Conservation (phyloP, 2,888 invertebrate genomes). For the Fissipunctia ypsillon region DNA sequence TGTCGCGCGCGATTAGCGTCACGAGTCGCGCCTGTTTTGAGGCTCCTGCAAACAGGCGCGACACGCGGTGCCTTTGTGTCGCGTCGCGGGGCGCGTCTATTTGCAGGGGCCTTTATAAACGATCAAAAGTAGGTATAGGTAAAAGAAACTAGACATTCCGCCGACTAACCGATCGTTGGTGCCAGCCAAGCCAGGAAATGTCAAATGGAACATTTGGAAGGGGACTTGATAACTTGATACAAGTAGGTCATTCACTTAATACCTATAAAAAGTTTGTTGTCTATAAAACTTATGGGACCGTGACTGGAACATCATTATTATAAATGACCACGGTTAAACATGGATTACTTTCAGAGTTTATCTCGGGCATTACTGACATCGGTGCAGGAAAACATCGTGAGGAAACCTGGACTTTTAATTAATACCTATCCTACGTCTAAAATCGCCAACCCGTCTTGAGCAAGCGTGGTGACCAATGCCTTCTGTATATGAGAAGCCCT, state of each 20-base stretch:
- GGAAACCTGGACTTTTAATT: background rate
- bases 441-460: background rate
- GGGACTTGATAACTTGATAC: conserved; percentile 12
- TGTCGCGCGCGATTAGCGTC: no score
- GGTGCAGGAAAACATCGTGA: background rate
- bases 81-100: no score
- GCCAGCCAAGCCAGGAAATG: conserved; percentile 41
- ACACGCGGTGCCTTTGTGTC: no score
- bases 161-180: conserved; percentile 20
- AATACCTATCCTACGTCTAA: background rate
- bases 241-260: conserved; percentile 42
- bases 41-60: no score
- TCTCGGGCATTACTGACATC: background rate
- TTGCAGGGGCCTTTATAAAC: no score
- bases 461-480: background rate
- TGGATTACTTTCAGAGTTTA: background rate
- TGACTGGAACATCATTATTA: background rate
- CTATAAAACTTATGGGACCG: conserved; percentile 11
- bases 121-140: background rate
- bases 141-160: conserved; percentile 4
- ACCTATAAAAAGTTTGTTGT: conserved; percentile 30
- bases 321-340: background rate
- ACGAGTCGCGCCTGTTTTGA: no score
- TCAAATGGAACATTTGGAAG: conserved; percentile 41
- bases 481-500: background rate